phyloP scores from a whole-genome alignment of 2,113 vertebrate species.

The Lagopus leucura region DNA sequence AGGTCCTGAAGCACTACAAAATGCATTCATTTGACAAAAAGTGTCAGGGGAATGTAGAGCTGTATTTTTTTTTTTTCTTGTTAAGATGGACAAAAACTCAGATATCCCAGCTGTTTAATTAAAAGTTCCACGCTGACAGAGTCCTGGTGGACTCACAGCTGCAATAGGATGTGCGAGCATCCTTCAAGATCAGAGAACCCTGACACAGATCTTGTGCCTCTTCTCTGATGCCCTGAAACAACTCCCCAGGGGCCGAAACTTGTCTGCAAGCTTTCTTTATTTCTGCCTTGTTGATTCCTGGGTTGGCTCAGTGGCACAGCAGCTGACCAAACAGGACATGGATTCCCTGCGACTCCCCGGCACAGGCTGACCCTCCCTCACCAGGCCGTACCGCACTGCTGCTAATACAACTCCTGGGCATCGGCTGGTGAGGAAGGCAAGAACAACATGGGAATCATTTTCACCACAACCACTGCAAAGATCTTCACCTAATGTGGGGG shows the following conservation, averaged over 20 bases:
- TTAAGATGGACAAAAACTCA: rapidly evolving
- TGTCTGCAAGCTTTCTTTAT: background rate
- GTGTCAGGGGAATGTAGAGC: rapidly evolving
- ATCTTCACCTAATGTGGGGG: background rate
- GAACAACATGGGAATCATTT: background rate
- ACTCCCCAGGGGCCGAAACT: background rate
- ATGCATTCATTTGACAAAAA: background rate
- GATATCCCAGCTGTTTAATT: background rate
- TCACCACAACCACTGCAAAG: background rate
- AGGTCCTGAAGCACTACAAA: background rate
- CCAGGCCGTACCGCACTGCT: background rate
- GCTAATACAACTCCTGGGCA: background rate
- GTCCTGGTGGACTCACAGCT: rapidly evolving
- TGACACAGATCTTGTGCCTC: rapidly evolving
- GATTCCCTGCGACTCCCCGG: background rate
- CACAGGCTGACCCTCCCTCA: background rate
- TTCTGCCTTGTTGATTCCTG: background rate
- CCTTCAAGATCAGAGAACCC: background rate
- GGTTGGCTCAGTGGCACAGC: background rate
- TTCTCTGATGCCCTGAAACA: background rate
- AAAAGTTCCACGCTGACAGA: background rate
- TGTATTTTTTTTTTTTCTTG: background rate
- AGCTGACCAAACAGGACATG: background rate
- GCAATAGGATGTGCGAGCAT: background rate
- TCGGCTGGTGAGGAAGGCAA: background rate